phyloP scores from a whole-genome alignment of 2,797 vertebrate genomes.

The Eospalax fontanierii region DNA sequence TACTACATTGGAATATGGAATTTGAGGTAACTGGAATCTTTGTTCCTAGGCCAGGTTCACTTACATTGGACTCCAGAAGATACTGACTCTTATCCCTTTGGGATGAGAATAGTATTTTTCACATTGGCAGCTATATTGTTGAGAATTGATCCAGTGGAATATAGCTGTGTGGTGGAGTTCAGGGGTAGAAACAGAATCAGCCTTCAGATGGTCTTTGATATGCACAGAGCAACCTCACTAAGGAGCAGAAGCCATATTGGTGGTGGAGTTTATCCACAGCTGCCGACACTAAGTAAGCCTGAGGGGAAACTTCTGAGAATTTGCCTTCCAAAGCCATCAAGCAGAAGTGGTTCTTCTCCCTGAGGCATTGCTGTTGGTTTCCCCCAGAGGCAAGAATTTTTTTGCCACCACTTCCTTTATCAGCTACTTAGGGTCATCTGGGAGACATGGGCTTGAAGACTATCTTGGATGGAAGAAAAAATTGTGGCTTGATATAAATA shows the following conservation, averaged over 20 bases:
- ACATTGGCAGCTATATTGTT: not conserved
- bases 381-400: not conserved
- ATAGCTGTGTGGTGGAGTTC: not conserved
- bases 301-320: not conserved
- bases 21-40: not conserved
- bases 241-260: too few species aligned
- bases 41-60: not conserved
- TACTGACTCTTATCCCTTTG: not conserved
- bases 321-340: conserved; percentile 30
- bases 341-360: conserved; percentile 39
- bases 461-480: not conserved
- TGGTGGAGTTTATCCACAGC: not conserved
- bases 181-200: not conserved
- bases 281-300: conserved; percentile 15
- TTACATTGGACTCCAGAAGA: not conserved
- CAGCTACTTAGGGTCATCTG: not conserved
- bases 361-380: not conserved
- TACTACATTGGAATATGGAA: not conserved
- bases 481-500: not conserved
- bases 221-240: not conserved
- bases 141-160: not conserved
- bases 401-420: not conserved
- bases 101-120: not conserved
- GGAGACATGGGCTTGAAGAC: not conserved
- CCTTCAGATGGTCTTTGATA: not conserved